Base-by-base conservation (phyloP, 2,113 vertebrate species). In the Gymnarchus niloticus region DNA sequence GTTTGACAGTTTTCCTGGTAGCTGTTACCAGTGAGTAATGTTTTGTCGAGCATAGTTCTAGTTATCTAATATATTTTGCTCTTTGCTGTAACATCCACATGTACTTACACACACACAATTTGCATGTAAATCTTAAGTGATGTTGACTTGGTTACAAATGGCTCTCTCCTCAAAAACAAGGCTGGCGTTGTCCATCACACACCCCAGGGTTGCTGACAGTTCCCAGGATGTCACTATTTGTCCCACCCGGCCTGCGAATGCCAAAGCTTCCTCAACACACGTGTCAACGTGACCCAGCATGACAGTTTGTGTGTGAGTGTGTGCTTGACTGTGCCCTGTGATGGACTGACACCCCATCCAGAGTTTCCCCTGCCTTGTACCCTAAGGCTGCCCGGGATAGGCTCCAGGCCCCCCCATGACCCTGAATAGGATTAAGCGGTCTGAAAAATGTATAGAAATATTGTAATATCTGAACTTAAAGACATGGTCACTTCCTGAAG, bases 241-340 rank as follows among this genome's bases (percentile, higher is more conserved):
- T 78, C 21, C 41, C 76, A 37, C 44, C 76, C 76, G 23, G 7
- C 76, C 76, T 21, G 37, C 33, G 28, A 7, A 37, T 41, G 65
- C 65, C 65, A 73, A 73, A 33, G 65, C 19, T 4, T 73, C 65
- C 65, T 73, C 65, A 73, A 41, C 41, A 46, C 46, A 48, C 41
- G 76, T 78, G 46, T 48, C 23, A 12, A 48, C 44, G 76, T 78
- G 76, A 78, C 76, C 44, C 46, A 78, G 46, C 76, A 44, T 48
- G 76, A 78, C 76, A 37, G 76, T 37, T 48, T 78, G 76, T 41
- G 19, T 78, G n/a, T n/a, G n/a, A n/a, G n/a, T n/a, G n/a, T n/a
- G n/a, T n/a, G n/a, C n/a, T n/a, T n/a, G n/a, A n/a, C n/a, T n/a
- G n/a, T n/a, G n/a, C n/a, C n/a, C n/a, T n/a, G n/a, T n/a, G n/a